Base-by-base conservation (phyloP, 1,140 invertebrate genomes). In the Plutomurus gul region DNA sequence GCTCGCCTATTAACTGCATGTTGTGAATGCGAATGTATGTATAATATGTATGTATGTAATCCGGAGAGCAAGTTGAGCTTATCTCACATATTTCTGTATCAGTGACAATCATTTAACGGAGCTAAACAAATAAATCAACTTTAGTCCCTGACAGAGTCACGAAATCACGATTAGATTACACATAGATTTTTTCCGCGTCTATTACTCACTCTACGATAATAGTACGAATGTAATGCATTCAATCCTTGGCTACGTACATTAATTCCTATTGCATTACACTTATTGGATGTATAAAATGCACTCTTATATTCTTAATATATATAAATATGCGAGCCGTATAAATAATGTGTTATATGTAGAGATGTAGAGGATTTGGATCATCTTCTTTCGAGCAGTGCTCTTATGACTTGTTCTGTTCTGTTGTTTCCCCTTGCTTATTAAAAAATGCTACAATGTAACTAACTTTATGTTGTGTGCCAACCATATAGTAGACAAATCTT, bases 101-200 rank as follows among this genome's bases (percentile, higher is more conserved):
- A 78, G 56, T 78, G 76, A 78, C 76, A 78, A 78, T 78, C 76
- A 78, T 78, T 78, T 78, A 72, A 78, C 70, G 76, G 43, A 70
- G 43, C 76, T 78, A 78, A 78, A 78, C 76, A 78, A 78, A 78
- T 78, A 78, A 78, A 78, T 78, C 76, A 72, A 49, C 70, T 73
- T 37, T 49, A 46, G 51, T 47, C 76, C 73, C 43, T 73, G 43
- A 37, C 60, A 78, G 40, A 78, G 76, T 78, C 76, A 78, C 76
- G 76, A 78, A 78, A 51, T 78, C 76, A 73, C 76, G 76, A 78
- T 78, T 78, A 72, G 65, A 73, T 78, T 70, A 78, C 22, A 65
- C 11, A 65, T 65, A 65, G 56, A 65, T 65, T 65, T 65, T 70
- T 70, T 77, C 56, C 37, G 39, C 49, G 49, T 56, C 36, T 76